Percentiles rank a stretch among this genome's conserved stretches.
These are phyloP conservation scores for Leucophenga maculata DNA, from an alignment of 2,888 invertebrate genomes.

Conservation along the genomic window DNA sequence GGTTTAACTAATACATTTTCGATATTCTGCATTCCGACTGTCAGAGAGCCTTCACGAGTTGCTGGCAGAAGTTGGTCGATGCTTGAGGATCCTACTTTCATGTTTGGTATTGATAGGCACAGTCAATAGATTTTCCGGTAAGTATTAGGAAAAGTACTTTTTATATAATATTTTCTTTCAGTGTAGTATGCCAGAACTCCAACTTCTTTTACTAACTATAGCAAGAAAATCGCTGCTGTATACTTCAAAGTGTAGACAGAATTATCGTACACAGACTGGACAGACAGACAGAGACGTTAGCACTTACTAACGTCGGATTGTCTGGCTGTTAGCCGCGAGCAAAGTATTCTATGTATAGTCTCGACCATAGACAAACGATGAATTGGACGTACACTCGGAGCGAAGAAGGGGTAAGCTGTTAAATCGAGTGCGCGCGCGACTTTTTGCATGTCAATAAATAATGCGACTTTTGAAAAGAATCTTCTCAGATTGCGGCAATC, in stretches of 20 bases:
- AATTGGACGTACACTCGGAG: not conserved
- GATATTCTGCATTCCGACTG: too few species aligned
- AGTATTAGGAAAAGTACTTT: too few species aligned
- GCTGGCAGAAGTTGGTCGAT: too few species aligned
- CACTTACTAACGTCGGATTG: not conserved
- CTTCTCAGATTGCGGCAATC: slow-evolving; percentile 45
- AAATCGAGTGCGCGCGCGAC: slow-evolving; percentile 11
- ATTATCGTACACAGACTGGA: too few species aligned
- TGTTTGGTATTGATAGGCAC: too few species aligned
- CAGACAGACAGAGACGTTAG: too few species aligned
- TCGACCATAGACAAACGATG: not conserved
- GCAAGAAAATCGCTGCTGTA: not conserved
- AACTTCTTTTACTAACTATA: not conserved
- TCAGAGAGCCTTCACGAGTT: too few species aligned
- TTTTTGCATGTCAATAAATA: slow-evolving; percentile 67
- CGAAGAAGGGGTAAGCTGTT: not conserved
- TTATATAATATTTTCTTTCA: slow-evolving; percentile 2
- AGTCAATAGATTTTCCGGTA: too few species aligned
- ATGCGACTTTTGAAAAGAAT: slow-evolving; percentile 51
- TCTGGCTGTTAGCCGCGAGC: not conserved
- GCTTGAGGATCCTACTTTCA: too few species aligned
- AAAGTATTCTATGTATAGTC: not conserved
- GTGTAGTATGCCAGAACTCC: not conserved
- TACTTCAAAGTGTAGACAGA: not conserved
- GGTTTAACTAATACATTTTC: too few species aligned